These are phyloP conservation scores for Bursaphelenchus okinawaensis DNA, from an alignment of 2,888 invertebrate genomes.

Conservation along the genomic window DNA sequence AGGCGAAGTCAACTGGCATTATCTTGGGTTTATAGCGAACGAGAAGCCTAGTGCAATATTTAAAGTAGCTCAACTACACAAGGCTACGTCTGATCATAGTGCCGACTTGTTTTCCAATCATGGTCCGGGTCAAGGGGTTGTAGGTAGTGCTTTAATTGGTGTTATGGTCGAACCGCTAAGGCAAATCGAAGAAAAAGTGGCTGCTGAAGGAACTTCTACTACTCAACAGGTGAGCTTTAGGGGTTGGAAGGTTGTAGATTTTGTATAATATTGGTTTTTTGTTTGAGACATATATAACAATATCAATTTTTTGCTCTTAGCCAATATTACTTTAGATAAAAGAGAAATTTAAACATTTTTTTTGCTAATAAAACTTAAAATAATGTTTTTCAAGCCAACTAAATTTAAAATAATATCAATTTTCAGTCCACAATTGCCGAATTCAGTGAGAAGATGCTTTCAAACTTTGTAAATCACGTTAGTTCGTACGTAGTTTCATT, in stretches of 20 bases:
- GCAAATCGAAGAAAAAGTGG: constrained; percentile 62
- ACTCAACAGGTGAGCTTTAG: constrained; percentile 4
- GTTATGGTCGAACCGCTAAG: constrained; percentile 76
- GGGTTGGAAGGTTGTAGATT: too few species aligned
- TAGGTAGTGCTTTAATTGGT: constrained; percentile 75
- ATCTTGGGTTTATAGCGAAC: constrained; percentile 85
- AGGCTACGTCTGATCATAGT: constrained; percentile 2
- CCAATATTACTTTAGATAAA: too few species aligned
- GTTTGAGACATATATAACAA: too few species aligned
- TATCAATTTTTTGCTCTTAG: too few species aligned
- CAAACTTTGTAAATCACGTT: constrained; percentile 83
- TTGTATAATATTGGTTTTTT: too few species aligned
- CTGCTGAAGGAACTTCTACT: constrained; percentile 32
- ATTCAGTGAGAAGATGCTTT: constrained; percentile 78
- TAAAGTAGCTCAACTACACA: constrained; percentile 72
- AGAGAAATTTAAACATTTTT: too few species aligned
- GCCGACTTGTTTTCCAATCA: not conserved
- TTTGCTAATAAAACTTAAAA: too few species aligned
- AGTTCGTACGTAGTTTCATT: constrained; percentile 76
- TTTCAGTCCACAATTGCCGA: constrained; percentile 60
- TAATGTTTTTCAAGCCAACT: too few species aligned
- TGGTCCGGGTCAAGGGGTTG: not conserved
- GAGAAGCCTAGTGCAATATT: constrained; percentile 92
- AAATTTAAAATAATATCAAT: not conserved
- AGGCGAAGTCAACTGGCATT: constrained; percentile 75